phyloP scores from a whole-genome alignment of 1,140 invertebrate species.

The Vollenhovia emeryi region DNA sequence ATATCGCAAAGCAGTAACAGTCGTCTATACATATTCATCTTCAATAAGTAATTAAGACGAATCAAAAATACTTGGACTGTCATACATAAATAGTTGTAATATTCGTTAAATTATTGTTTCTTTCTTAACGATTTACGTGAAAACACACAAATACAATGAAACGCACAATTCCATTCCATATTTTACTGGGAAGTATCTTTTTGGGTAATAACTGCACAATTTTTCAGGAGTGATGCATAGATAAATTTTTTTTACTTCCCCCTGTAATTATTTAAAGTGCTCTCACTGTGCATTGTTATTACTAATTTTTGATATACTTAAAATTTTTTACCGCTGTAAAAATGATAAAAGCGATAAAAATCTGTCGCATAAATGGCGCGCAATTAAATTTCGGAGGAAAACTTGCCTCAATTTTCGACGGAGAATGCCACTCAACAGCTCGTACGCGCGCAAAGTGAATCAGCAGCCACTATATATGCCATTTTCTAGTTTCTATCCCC shows the following conservation, averaged over 20 bases:
- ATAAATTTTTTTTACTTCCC: not conserved
- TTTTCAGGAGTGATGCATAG: not conserved
- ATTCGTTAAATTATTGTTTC: not conserved
- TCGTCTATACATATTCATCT: not conserved
- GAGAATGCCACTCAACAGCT: conserved; percentile 9
- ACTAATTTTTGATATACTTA: not conserved
- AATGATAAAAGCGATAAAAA: not conserved
- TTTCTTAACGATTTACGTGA: not conserved
- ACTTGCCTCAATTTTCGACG: conserved; percentile 35
- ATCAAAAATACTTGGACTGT: not conserved
- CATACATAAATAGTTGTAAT: not conserved
- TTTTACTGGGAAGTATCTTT: not conserved
- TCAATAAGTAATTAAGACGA: not conserved
- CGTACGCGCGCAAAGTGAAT: conserved; percentile 40
- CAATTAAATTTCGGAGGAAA: conserved; percentile 41
- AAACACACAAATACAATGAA: not conserved
- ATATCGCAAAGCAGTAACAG: conserved; percentile 13
- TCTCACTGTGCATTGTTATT: not conserved
- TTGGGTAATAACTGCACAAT: not conserved
- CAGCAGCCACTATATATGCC: conserved; percentile 34
- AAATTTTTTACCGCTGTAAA: not conserved
- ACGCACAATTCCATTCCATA: not conserved
- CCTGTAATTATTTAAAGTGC: not conserved
- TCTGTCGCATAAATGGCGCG: not conserved
- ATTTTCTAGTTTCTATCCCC: conserved; percentile 40